These are phyloP conservation scores for Spodoptera littoralis DNA, from an alignment of 2,888 invertebrate genomes.

Conservation along the genomic window DNA sequence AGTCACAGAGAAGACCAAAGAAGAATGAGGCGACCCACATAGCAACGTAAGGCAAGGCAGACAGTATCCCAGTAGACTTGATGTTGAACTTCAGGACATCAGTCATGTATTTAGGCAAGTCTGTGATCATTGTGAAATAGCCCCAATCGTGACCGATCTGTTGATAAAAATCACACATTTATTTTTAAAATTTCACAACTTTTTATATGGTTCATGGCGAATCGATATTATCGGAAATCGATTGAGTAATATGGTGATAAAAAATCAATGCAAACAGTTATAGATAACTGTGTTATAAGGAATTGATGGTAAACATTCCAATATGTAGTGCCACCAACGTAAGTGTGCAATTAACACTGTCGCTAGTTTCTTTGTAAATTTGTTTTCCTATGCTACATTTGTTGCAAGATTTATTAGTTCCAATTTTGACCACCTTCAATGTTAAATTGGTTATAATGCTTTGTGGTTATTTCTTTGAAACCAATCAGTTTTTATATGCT, in stretches of 20 bases:
- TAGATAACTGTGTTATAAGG: not conserved
- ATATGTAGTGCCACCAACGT: too few relatives aligned
- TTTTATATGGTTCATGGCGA: slow-evolving; percentile 25
- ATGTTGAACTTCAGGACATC: slow-evolving; percentile 91
- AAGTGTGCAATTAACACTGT: too few relatives aligned
- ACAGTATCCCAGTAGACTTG: slow-evolving; percentile 89
- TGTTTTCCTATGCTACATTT: not conserved
- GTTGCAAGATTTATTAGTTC: not conserved
- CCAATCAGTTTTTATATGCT: slow-evolving; percentile 7
- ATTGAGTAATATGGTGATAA: slow-evolving; percentile 7
- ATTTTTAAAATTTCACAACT: slow-evolving; percentile 6
- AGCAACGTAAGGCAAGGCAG: slow-evolving; percentile 90
- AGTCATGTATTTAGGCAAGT: slow-evolving; percentile 92
- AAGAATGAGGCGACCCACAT: slow-evolving; percentile 91
- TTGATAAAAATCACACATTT: slow-evolving; percentile 48
- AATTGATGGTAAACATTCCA: not conserved
- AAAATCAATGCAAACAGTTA: slow-evolving; percentile 9
- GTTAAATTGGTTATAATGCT: too few relatives aligned
- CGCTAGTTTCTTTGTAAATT: not conserved
- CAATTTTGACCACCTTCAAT: too few relatives aligned
- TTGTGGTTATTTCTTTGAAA: not conserved
- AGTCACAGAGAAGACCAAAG: slow-evolving; percentile 92
- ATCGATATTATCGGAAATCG: slow-evolving; percentile 12
- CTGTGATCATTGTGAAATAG: slow-evolving; percentile 92
- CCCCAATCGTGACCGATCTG: slow-evolving; percentile 92